A percentile compares a stretch with the other conserved stretches of the same genome.
Conservation (phyloP, 92 coral and sea anemone genomes). For the Palythoa caribaeorum region DNA sequence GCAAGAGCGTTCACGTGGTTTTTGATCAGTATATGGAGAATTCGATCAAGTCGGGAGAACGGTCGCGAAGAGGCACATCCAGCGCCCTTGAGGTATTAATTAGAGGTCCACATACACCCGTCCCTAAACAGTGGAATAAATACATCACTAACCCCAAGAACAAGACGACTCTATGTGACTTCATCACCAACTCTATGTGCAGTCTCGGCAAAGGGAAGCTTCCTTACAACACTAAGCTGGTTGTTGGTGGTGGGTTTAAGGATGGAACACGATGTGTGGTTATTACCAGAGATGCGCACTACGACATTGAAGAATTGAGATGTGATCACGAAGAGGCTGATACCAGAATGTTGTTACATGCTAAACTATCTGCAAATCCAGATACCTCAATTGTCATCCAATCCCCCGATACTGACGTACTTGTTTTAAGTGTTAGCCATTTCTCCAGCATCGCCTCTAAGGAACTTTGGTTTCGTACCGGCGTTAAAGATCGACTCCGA, state of each 20-base stretch:
- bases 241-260: neutral
- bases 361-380: constrained; percentile 39
- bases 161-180: constrained; percentile 51
- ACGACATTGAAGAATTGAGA: constrained; percentile 41
- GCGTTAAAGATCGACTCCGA: constrained; percentile 60
- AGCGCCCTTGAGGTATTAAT: constrained; percentile 56
- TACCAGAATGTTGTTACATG: constrained; percentile 24
- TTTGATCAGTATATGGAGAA: constrained; percentile 52
- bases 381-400: constrained; percentile 51
- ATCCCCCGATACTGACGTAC: constrained; percentile 68
- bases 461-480: constrained; percentile 44
- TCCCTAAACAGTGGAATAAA: constrained; percentile 55
- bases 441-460: constrained; percentile 48
- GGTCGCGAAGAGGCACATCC: constrained; percentile 46
- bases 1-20: constrained; percentile 51
- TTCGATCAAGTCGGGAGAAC: constrained; percentile 56
- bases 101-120: constrained; percentile 57
- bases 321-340: constrained; percentile 68
- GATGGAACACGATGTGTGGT: constrained; percentile 16
- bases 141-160: constrained; percentile 52
- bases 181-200: constrained; percentile 28
- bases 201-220: constrained; percentile 10
- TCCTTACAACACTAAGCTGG: neutral
- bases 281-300: constrained; percentile 47
- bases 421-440: neutral